phyloP scores from a whole-genome alignment of 2,888 invertebrate species.

The Heliconius sara region DNA sequence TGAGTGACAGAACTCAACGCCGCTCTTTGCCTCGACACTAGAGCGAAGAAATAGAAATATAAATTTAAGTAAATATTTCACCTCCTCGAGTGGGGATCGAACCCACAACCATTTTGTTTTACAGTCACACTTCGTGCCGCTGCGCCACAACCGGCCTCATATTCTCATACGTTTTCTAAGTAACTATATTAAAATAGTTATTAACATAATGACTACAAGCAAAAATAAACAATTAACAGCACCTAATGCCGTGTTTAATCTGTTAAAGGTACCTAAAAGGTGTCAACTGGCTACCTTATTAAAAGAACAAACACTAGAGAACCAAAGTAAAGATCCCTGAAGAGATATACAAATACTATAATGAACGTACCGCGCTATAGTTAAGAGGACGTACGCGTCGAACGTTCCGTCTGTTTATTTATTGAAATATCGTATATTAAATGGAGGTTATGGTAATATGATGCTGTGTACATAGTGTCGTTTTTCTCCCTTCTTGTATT shows the following conservation, averaged over 20 bases:
- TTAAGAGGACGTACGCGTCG: background rate
- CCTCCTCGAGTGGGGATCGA: background rate
- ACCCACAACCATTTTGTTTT: background rate
- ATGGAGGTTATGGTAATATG: background rate
- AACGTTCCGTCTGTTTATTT: constrained; percentile 3
- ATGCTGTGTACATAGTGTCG: constrained; percentile 28
- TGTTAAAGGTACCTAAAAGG: constrained; percentile 6
- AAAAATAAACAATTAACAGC: background rate
- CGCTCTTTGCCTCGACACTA: background rate
- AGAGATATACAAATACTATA: constrained; percentile 27
- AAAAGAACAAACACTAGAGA: constrained; percentile 11
- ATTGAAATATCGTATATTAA: constrained; percentile 2
- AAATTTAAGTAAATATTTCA: background rate
- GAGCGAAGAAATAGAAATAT: background rate
- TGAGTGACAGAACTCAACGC: background rate
- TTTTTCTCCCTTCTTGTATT: background rate
- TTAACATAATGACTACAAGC: background rate
- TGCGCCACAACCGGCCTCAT: too few species aligned
- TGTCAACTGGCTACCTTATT: constrained; percentile 12
- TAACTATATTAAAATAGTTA: too few species aligned
- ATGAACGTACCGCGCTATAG: constrained; percentile 22
- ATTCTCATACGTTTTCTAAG: too few species aligned
- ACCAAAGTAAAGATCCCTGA: constrained; percentile 24
- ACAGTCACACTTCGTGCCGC: too few species aligned
- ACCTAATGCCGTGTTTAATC: background rate